Percentiles rank a stretch among this genome's conserved stretches.
Conservation (phyloP, 2,888 invertebrate species). For the Hymenopus coronatus region DNA sequence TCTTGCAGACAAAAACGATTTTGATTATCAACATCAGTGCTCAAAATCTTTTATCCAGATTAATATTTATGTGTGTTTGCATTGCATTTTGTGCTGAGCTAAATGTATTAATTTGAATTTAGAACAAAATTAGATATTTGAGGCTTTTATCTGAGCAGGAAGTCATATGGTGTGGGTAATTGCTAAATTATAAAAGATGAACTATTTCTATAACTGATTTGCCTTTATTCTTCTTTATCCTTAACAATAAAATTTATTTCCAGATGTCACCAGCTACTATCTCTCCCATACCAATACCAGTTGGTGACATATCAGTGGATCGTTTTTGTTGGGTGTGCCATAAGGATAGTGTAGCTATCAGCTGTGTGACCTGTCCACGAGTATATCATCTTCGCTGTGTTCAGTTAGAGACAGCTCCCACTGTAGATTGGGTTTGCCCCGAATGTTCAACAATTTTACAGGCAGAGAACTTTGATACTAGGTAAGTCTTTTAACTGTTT, state of each 20-base stretch:
- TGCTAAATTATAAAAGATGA: too few species aligned
- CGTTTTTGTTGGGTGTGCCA: constrained; percentile 92
- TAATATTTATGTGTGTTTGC: too few species aligned
- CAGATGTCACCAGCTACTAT: background rate
- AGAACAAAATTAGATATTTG: too few species aligned
- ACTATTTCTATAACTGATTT: too few species aligned
- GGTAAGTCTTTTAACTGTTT: constrained; percentile 46
- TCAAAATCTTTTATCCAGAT: too few species aligned
- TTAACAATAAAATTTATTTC: background rate
- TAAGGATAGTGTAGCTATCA: constrained; percentile 58
- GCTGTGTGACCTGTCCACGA: constrained; percentile 82
- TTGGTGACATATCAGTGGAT: constrained; percentile 48
- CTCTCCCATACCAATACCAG: background rate
- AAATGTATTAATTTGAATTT: too few species aligned
- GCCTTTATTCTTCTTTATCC: too few species aligned
- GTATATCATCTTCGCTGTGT: constrained; percentile 82
- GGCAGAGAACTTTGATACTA: constrained; percentile 69
- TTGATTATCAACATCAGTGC: too few species aligned
- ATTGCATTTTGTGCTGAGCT: too few species aligned
- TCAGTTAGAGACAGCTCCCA: constrained; percentile 46
- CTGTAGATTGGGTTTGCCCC: constrained; percentile 72
- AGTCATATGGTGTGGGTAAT: too few species aligned
- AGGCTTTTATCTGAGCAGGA: too few species aligned
- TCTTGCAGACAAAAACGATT: too few species aligned
- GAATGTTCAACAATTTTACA: constrained; percentile 75